Evolutionary conservation across 2,113 vertebrate genomes (phyloP).

Genomic region (Donacobius atricapilla): DNA sequence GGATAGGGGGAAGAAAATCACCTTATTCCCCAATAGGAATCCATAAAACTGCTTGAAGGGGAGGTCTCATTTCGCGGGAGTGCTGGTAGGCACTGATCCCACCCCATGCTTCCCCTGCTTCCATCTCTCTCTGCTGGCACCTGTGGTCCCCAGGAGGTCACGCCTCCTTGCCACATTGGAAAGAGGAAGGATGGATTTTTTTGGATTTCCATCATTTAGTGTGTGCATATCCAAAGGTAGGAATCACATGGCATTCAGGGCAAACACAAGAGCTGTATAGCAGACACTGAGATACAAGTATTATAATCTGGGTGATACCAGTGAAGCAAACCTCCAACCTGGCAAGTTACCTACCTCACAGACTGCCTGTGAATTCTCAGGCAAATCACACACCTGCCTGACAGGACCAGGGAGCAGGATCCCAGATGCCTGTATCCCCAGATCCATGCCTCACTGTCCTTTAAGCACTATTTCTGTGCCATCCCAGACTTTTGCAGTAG

Average conservation of each 20-base stretch:
- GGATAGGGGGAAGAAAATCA: background rate
- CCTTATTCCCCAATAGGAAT: background rate
- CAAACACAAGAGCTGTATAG: background rate
- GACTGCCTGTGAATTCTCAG: background rate
- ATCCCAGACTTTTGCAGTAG: background rate
- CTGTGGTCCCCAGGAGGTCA: fast-evolving
- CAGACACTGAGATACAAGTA: background rate
- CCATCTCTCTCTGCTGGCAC: background rate
- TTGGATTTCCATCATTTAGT: background rate
- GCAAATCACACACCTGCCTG: background rate
- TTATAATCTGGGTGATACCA: background rate
- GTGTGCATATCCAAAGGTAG: background rate
- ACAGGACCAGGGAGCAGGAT: background rate
- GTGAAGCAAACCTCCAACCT: background rate
- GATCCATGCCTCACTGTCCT: background rate
- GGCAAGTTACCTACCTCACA: background rate
- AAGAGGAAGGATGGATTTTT: background rate
- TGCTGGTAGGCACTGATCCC: background rate
- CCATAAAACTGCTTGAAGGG: background rate
- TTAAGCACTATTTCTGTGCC: background rate
- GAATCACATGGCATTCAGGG: fast-evolving
- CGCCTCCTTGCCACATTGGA: background rate
- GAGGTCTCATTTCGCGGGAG: background rate
- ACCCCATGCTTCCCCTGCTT: background rate
- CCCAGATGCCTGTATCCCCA: background rate